A percentile compares a stretch with the other conserved stretches of the same genome.
phyloP scores from a whole-genome alignment of 2,113 vertebrate genomes.

The Oncorhynchus clarkii region DNA sequence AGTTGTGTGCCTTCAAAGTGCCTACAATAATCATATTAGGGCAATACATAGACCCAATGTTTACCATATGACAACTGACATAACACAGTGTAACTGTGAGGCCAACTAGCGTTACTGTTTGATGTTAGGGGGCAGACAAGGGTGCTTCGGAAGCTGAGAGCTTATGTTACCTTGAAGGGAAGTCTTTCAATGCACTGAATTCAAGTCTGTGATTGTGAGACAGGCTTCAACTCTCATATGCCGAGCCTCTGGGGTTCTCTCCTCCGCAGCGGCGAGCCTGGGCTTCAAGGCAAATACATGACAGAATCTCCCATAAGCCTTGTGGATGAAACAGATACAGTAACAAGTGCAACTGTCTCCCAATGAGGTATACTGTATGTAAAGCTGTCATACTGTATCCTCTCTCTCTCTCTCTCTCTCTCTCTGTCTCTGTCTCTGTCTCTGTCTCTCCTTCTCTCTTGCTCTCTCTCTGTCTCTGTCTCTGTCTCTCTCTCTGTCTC shows the following conservation, averaged over 20 bases:
- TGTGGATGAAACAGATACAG: conserved; percentile 31
- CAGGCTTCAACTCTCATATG: conserved; percentile 20
- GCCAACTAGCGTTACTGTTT: background rate
- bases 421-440: background rate
- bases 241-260: conserved; percentile 30
- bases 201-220: conserved; percentile 23
- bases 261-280: conserved; percentile 25
- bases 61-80: conserved; percentile 1
- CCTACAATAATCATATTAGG: background rate
- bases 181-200: conserved; percentile 25
- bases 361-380: conserved; percentile 23
- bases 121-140: background rate
- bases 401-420: background rate
- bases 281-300: conserved; percentile 46
- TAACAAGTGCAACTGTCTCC: conserved; percentile 24
- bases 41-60: background rate
- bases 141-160: conserved; percentile 15
- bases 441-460: conserved; percentile 17
- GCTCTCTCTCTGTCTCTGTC: conserved; percentile 26
- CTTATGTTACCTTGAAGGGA: conserved; percentile 18
- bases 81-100: background rate
- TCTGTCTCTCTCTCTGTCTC: background rate
- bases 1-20: background rate
- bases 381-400: conserved; percentile 21
- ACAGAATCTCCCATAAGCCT: conserved; percentile 33